Evolutionary conservation across 2,888 invertebrate species (phyloP), one percentile per base, ranked within the genome.

Genomic region (Cacoxenus indagator): DNA sequence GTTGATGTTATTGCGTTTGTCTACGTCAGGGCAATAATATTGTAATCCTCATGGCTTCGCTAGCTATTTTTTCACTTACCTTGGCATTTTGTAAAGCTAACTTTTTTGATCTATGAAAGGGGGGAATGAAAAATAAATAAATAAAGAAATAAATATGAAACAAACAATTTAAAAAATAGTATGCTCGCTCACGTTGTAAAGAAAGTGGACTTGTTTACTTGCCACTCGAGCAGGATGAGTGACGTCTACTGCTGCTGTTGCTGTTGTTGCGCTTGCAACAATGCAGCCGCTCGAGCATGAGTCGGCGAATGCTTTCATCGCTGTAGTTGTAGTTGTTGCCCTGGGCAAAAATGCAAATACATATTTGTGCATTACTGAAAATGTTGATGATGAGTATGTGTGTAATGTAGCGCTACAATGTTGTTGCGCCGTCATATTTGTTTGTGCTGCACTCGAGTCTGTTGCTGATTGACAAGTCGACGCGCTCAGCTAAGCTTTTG

Each of bases 181-280:
- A 37, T 37, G 37, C 37, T 37, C 14, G 14, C 22, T 17, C 48
- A 48, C 48, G 48, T 48, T 8, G 22, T 8, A 9, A 48, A 19
- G 22, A 48, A 55, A 37, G 22, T 37, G 22, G 43, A n/a, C 43
- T 43, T 61, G 61, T 61, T 61, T 61, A 61, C 61, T 43, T 22
- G 37, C 22, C 29, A 61, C 61, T 61, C 61, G 14, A 24, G 4
- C 24, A 61, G 61, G 61, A 61, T 61, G 37, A 61, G 43, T 61
- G 43, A 43, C 22, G 61, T 43, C 43, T 19, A 43, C 43, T 61
- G 14, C 22, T 61, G 14, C 61, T 61, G 43, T 61, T 48, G 48
- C 17, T 19, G 22, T 17, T 48, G 37, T 17, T 48, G 48, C 17
- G n/a, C n/a, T 48, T 48, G 17, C 48, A 17, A 48, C 48, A 17